A percentile compares a stretch with the other conserved stretches of the same genome.
Conservation (phyloP, 2,113 vertebrate genomes). For the Montifringilla adamsi region DNA sequence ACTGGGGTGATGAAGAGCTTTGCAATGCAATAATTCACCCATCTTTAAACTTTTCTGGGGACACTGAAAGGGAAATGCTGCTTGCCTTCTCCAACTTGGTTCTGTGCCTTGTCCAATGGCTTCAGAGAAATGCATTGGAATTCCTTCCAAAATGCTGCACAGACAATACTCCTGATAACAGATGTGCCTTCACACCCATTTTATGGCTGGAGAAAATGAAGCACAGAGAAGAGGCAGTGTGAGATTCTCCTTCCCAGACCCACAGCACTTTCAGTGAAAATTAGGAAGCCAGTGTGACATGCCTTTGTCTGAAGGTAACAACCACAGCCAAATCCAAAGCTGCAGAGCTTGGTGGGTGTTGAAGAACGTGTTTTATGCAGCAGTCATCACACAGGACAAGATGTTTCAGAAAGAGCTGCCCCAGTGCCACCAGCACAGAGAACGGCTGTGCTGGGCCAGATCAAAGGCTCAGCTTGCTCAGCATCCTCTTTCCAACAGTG, state of each 20-base stretch:
- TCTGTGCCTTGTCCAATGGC: neutral
- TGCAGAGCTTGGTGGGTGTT: neutral
- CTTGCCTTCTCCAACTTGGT: neutral
- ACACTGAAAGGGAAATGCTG: neutral
- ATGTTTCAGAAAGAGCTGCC: neutral
- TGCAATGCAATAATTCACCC: neutral
- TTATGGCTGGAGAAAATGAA: neutral
- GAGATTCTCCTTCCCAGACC: neutral
- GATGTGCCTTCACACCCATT: neutral
- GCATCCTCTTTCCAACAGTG: neutral
- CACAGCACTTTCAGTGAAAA: neutral
- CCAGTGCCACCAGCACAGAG: neutral
- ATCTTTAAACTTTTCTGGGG: neutral
- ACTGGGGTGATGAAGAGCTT: neutral
- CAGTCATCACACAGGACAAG: neutral
- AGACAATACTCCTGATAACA: neutral
- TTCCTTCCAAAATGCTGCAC: neutral
- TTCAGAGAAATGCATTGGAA: neutral
- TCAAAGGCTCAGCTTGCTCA: constrained; percentile 5
- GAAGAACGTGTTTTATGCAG: neutral
- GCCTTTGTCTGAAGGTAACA: neutral
- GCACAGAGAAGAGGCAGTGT: neutral
- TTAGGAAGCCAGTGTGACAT: neutral
- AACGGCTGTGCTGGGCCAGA: neutral
- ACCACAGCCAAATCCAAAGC: neutral